These are phyloP conservation scores for Nasonovia ribisnigri DNA, from an alignment of 2,888 invertebrate genomes.

Conservation along the genomic window DNA sequence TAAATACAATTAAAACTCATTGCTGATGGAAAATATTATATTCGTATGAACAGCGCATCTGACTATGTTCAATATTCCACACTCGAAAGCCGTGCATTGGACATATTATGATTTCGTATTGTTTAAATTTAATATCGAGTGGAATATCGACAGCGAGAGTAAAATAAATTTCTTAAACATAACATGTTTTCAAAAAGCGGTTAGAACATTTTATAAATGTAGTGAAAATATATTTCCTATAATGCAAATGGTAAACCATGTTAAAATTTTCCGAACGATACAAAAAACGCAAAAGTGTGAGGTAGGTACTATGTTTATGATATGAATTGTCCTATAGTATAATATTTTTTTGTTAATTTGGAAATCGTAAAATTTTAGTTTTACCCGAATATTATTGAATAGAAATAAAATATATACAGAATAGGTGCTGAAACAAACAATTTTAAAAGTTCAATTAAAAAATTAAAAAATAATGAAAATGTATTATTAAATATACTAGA, in stretches of 20 bases:
- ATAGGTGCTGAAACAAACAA: not conserved
- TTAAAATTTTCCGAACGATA: not conserved
- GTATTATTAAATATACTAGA: not conserved
- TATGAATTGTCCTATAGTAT: not conserved
- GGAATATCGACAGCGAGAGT: not conserved
- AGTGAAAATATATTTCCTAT: not conserved
- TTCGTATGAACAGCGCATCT: not conserved
- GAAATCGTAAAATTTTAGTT: not conserved
- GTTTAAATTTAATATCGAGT: not conserved
- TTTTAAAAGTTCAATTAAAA: not conserved
- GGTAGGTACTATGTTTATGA: not conserved
- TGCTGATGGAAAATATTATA: not conserved
- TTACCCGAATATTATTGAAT: not conserved
- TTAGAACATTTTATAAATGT: not conserved
- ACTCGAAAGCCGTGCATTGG: not conserved
- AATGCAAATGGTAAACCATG: not conserved
- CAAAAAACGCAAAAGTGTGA: not conserved
- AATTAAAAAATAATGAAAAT: not conserved
- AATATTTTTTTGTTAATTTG: not conserved
- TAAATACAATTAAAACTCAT: not conserved
- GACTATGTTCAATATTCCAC: not conserved
- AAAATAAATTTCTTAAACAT: not conserved
- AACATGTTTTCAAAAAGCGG: not conserved
- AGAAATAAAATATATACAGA: not conserved
- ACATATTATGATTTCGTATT: not conserved